Evolutionary conservation across 2,797 vertebrate genomes (phyloP).

Genomic region (Poecilia wingei): DNA sequence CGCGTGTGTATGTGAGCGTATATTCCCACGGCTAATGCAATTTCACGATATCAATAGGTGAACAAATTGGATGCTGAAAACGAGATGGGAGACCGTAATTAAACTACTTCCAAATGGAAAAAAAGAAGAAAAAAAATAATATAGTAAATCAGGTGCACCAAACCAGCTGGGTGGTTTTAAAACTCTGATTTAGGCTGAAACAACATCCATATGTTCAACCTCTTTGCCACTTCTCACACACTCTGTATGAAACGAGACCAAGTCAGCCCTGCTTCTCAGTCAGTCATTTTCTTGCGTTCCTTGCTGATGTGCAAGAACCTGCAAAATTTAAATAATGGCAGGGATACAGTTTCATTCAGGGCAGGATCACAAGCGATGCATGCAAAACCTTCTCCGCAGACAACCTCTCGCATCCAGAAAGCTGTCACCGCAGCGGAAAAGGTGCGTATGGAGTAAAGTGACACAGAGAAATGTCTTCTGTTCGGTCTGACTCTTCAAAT

Average conservation of each 20-base stretch:
- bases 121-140: conserved; percentile 20
- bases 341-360: conserved; percentile 3
- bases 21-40: conserved; percentile 45
- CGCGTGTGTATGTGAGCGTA: neutral
- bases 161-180: neutral
- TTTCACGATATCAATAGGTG: conserved; percentile 41
- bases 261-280: neutral
- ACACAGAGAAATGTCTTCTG: conserved; percentile 55
- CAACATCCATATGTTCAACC: neutral
- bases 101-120: conserved; percentile 20
- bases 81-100: conserved; percentile 32
- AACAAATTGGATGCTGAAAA: conserved; percentile 51
- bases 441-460: conserved; percentile 58
- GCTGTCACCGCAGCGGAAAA: conserved; percentile 47
- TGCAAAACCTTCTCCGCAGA: conserved; percentile 25
- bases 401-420: conserved; percentile 28
- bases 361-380: conserved; percentile 22
- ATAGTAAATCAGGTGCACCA: conserved; percentile 16
- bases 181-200: conserved; percentile 4
- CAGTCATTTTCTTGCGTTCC: neutral
- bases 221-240: conserved; percentile 5
- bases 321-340: neutral
- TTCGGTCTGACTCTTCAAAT: conserved; percentile 56
- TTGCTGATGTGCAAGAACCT: neutral
- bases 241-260: conserved; percentile 11